Evolutionary conservation across 2,113 vertebrate genomes (phyloP).

Genomic region (Saccopteryx bilineata): DNA sequence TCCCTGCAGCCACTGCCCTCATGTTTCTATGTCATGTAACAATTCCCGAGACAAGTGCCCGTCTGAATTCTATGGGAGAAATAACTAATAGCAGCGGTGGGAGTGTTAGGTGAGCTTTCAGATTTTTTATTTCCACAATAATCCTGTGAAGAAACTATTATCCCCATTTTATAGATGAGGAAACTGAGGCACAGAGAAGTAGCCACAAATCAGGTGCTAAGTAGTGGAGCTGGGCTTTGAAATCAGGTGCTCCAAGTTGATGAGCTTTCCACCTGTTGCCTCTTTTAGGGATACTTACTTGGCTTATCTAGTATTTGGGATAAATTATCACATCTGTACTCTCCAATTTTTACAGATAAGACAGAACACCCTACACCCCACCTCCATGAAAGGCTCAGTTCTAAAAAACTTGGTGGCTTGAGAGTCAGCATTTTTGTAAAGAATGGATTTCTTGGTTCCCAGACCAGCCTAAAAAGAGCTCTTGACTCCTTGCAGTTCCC

Average conservation of each 20-base stretch:
- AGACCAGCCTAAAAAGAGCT: background rate
- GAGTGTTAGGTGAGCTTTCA: background rate
- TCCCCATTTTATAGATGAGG: background rate
- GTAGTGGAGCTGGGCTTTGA: background rate
- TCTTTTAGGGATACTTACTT: background rate
- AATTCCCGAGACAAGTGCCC: rapidly evolving
- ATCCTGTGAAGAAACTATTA: background rate
- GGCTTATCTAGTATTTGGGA: background rate
- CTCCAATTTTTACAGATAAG: background rate
- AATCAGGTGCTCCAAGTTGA: background rate
- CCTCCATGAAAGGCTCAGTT: background rate
- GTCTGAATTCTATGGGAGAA: background rate
- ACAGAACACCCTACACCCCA: background rate
- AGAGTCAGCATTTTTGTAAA: background rate
- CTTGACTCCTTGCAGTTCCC: background rate
- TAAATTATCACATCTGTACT: background rate
- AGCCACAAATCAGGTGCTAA: background rate
- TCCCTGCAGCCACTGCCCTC: rapidly evolving
- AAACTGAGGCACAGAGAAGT: background rate
- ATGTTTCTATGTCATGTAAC: rapidly evolving
- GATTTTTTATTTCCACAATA: background rate
- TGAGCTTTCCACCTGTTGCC: background rate
- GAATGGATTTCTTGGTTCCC: constrained; percentile 1
- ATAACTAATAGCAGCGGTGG: background rate
- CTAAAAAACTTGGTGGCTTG: background rate